A percentile compares a stretch with the other conserved stretches of the same genome.
phyloP scores from a whole-genome alignment of 64 coral and sea anemone species.

The Stichodactyla mertensii region DNA sequence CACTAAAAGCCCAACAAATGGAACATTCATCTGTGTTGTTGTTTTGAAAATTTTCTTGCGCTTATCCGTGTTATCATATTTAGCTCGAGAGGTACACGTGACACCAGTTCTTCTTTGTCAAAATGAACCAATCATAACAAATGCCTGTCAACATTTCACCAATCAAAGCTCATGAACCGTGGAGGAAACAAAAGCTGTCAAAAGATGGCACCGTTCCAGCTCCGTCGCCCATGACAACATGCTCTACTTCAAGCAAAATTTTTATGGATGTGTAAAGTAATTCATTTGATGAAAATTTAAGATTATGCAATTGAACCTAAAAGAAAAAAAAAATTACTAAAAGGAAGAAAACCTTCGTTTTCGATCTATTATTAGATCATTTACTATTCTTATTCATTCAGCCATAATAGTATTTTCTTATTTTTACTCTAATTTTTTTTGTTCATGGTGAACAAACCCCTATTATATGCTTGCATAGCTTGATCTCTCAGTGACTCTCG shows the following conservation, averaged over 20 bases:
- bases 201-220: not conserved
- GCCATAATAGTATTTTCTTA: not conserved
- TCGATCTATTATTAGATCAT: not conserved
- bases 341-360: not conserved
- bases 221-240: conserved; percentile 17
- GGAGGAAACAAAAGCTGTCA: not conserved
- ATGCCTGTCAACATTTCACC: not conserved
- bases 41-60: conserved; percentile 34
- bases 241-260: not conserved
- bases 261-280: not conserved
- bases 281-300: not conserved
- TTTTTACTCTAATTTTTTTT: not conserved
- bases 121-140: conserved; percentile 16
- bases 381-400: not conserved
- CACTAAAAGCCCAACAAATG: not conserved
- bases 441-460: not conserved
- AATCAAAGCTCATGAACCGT: not conserved
- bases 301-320: not conserved
- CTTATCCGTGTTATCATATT: conserved; percentile 19
- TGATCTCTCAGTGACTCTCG: not conserved
- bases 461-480: not conserved
- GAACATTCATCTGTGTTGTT: conserved; percentile 5
- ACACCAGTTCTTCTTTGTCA: conserved; percentile 31
- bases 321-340: not conserved
- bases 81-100: conserved; percentile 14